Evolutionary conservation across 1,140 invertebrate species (phyloP).

Genomic region (Zaprionus camerounensis): DNA sequence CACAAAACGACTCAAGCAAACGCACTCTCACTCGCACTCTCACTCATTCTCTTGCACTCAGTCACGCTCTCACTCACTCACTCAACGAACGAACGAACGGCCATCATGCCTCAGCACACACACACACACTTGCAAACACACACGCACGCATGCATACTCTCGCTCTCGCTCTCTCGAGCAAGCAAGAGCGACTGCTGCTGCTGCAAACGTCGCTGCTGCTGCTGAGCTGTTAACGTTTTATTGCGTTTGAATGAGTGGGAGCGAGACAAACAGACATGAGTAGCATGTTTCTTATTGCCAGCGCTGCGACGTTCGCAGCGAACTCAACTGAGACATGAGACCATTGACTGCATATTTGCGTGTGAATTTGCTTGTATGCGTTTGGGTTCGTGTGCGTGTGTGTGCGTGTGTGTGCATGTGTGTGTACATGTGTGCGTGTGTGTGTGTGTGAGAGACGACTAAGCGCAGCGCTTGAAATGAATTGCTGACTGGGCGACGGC

Average conservation of each 20-base stretch:
- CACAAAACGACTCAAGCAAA: conserved; percentile 40
- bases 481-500: conserved; percentile 62
- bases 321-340: conserved; percentile 50
- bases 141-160: conserved; percentile 7
- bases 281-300: conserved; percentile 75
- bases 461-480: conserved; percentile 71
- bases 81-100: conserved; percentile 42
- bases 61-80: conserved; percentile 25
- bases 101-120: conserved; percentile 62
- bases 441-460: conserved; percentile 47
- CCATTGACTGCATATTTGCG: conserved; percentile 52
- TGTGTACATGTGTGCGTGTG: conserved; percentile 21
- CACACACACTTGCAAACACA: conserved; percentile 23
- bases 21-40: conserved; percentile 49
- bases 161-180: conserved; percentile 7
- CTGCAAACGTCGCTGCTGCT: conserved; percentile 20
- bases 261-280: conserved; percentile 56
- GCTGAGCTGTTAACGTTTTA: conserved; percentile 50
- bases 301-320: conserved; percentile 29
- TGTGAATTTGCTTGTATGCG: conserved; percentile 28
- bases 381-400: conserved; percentile 22
- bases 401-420: conserved; percentile 14
- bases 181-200: conserved; percentile 29
- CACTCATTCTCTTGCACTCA: conserved; percentile 30
- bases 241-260: conserved; percentile 42